These are phyloP conservation scores for Hemicentrotus pulcherrimus DNA, from an alignment of 35 echinoderm and acorn worm genomes.

Conservation along the genomic window DNA sequence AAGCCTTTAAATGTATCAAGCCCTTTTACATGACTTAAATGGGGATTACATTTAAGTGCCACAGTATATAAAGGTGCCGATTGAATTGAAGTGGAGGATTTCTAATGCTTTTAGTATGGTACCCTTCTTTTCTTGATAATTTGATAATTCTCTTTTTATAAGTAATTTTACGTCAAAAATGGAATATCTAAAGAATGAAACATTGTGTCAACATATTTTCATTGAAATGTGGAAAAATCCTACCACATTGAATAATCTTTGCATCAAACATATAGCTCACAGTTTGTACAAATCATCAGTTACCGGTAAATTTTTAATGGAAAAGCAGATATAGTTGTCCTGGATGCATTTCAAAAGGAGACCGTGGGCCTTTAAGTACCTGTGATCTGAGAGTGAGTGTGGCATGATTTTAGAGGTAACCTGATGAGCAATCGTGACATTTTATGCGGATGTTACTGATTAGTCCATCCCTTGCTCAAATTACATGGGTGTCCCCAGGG, in stretches of 20 bases:
- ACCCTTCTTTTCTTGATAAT: neutral
- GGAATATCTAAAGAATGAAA: neutral
- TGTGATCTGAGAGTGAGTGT: neutral
- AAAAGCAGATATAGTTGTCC: neutral
- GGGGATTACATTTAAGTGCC: neutral
- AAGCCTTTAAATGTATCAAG: neutral
- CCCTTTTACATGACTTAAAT: neutral
- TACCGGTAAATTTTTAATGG: neutral
- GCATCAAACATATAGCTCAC: neutral
- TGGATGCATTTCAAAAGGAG: neutral
- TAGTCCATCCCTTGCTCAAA: slow-evolving; percentile 31
- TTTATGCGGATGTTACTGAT: slow-evolving; percentile 27
- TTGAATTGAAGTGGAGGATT: neutral
- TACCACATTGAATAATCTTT: too few relatives aligned
- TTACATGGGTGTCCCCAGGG: slow-evolving; percentile 27
- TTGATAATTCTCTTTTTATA: neutral
- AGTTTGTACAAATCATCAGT: neutral
- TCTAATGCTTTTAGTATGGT: neutral
- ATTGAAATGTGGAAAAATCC: too few relatives aligned
- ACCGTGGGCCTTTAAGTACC: neutral
- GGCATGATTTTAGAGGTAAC: slow-evolving; percentile 33
- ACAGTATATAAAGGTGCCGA: neutral
- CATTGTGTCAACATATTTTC: neutral
- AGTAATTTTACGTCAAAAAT: neutral
- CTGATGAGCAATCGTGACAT: neutral